A percentile compares a stretch with the other conserved stretches of the same genome.
Conservation (phyloP, 2,888 invertebrate genomes). For the Dynastes tityus region DNA sequence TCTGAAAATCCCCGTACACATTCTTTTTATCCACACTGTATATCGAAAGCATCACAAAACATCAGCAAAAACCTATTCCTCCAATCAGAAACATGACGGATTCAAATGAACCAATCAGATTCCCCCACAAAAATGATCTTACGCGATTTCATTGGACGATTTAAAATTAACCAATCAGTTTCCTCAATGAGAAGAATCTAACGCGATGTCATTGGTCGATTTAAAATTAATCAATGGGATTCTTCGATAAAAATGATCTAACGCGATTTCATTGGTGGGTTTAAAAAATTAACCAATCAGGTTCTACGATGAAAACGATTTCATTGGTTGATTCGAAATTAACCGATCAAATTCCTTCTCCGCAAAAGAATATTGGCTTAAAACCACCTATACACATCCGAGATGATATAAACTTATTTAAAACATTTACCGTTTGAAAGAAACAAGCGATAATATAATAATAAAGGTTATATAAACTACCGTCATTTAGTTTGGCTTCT, state of each 20-base stretch:
- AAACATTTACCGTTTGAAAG: background rate
- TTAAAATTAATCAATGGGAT: background rate
- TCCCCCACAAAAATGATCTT: background rate
- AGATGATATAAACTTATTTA: background rate
- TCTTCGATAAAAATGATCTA: background rate
- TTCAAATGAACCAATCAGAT: background rate
- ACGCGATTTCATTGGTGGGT: background rate
- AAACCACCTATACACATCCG: too few relatives aligned
- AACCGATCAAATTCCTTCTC: background rate
- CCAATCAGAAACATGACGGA: too few relatives aligned
- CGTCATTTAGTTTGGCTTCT: slow-evolving; percentile 48
- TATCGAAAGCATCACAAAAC: too few relatives aligned
- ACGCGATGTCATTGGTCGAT: background rate
- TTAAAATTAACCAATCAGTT: background rate
- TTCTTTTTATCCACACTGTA: too few relatives aligned
- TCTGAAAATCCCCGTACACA: too few relatives aligned
- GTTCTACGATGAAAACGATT: background rate
- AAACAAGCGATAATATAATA: background rate
- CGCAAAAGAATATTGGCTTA: too few relatives aligned
- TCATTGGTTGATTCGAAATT: background rate
- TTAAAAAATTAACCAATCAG: background rate
- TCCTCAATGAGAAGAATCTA: background rate
- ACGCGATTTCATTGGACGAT: background rate
- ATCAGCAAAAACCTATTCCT: too few relatives aligned
- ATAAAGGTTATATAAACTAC: background rate